Evolutionary conservation across 2,888 invertebrate species (phyloP).

Genomic region (Toxonevra muliebris): DNA sequence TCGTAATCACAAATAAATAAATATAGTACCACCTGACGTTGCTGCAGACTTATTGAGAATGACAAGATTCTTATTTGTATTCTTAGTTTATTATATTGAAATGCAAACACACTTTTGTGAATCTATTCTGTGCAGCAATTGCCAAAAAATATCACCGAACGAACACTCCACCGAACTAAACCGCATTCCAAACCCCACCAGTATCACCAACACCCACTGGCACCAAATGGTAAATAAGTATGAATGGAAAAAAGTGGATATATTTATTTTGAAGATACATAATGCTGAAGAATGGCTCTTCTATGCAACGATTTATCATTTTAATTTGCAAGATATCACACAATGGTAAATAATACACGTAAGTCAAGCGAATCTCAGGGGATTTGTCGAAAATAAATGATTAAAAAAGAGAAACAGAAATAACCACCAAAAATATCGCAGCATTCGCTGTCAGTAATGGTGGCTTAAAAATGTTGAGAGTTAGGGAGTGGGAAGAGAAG

Average conservation of each 20-base stretch:
- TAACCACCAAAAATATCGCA: not conserved
- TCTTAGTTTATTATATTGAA: constrained; percentile 10
- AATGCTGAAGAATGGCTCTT: not conserved
- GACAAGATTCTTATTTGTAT: constrained; percentile 19
- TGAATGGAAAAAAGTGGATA: too few relatives aligned
- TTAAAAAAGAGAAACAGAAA: constrained; percentile 2
- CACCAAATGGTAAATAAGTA: too few relatives aligned
- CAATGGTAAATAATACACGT: constrained; percentile 36
- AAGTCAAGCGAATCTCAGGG: constrained; percentile 32
- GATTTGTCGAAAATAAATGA: constrained; percentile 35
- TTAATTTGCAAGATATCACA: constrained; percentile 39
- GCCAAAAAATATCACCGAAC: not conserved
- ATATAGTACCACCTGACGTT: not conserved
- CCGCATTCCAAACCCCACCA: too few relatives aligned
- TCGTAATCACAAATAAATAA: too few relatives aligned
- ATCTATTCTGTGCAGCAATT: too few relatives aligned
- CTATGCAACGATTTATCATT: constrained; percentile 40
- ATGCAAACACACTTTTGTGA: constrained; percentile 20
- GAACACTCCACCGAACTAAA: not conserved
- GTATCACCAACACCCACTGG: too few relatives aligned
- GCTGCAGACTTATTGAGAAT: not conserved
- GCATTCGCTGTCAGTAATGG: too few relatives aligned
- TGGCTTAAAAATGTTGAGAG: too few relatives aligned
- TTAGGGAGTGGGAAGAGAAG: too few relatives aligned
- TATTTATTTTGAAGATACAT: too few relatives aligned